Conservation (phyloP, 30 jellyfish, hydroid and myxozoan genomes). For the Turritopsis dohrnii region DNA sequence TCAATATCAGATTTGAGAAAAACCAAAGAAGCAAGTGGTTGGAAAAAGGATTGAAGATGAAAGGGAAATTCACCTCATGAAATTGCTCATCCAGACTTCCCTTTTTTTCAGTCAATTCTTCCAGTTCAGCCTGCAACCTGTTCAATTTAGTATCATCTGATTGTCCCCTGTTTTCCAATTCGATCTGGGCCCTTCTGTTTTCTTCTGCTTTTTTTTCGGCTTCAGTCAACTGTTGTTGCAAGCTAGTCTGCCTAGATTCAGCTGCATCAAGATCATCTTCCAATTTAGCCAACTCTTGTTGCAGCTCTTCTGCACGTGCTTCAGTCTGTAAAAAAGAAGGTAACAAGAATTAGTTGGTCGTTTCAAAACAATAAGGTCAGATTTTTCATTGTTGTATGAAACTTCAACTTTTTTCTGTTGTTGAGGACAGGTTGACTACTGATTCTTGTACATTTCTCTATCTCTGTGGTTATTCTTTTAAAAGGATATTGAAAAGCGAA, state of each 20-base stretch:
- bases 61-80: neutral
- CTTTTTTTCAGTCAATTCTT: neutral
- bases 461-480: too few species aligned
- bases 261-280: constrained; percentile 25
- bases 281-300: neutral
- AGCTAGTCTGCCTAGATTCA: constrained; percentile 11
- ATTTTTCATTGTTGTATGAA: neutral
- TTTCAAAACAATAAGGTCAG: neutral
- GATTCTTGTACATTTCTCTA: too few species aligned
- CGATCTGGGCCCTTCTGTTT: neutral
- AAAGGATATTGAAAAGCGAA: too few species aligned
- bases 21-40: neutral
- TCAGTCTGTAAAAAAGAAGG: constrained; percentile 1
- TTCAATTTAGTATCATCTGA: neutral
- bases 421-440: too few species aligned
- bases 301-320: constrained; percentile 11
- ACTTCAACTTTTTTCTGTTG: neutral
- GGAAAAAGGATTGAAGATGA: neutral
- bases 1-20: neutral
- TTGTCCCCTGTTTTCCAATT: constrained; percentile 14
- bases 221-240: neutral
- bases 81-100: neutral
- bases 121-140: constrained; percentile 12
- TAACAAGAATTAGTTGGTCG: neutral
- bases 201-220: constrained; percentile 9